phyloP scores from a whole-genome alignment of 2,113 vertebrate species.

The Notarius quadriscutis region DNA sequence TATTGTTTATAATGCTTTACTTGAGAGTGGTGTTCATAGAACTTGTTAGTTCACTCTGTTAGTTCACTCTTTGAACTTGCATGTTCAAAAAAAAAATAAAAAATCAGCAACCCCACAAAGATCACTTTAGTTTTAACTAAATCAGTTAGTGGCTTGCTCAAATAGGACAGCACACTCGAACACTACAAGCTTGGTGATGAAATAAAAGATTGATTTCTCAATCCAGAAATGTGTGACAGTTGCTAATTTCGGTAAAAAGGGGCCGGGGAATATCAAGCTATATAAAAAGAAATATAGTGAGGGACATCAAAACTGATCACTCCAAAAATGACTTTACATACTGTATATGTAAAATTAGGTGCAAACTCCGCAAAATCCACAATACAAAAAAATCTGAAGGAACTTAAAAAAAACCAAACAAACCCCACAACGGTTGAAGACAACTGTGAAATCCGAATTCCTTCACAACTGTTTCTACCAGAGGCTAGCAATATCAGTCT shows the following conservation, averaged over 20 bases:
- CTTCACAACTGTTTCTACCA: conserved; percentile 69
- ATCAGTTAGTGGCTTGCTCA: neutral
- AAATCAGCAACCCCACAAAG: neutral
- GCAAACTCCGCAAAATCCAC: conserved; percentile 79
- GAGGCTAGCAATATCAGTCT: conserved; percentile 65
- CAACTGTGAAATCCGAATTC: conserved; percentile 67
- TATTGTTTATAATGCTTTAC: conserved; percentile 44
- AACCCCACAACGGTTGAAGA: conserved; percentile 17
- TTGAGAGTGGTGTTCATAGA: conserved; percentile 24
- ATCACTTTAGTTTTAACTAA: conserved; percentile 7
- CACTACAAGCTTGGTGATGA: conserved; percentile 18
- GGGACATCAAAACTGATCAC: conserved; percentile 53
- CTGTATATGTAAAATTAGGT: conserved; percentile 71
- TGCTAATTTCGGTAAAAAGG: conserved; percentile 53
- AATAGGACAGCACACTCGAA: neutral
- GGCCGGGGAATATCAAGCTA: neutral
- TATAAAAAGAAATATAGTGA: conserved; percentile 46
- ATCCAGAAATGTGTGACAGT: conserved; percentile 58
- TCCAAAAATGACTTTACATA: conserved; percentile 60
- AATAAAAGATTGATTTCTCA: conserved; percentile 30
- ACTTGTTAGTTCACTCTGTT: conserved; percentile 32
- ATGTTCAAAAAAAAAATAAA: neutral
- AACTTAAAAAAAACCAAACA: conserved; percentile 33
- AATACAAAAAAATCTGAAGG: conserved; percentile 58
- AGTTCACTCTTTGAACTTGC: conserved; percentile 31